These are phyloP conservation scores for Lampris megalopsis DNA, from an alignment of 2,113 vertebrate genomes.

Conservation along the genomic window DNA sequence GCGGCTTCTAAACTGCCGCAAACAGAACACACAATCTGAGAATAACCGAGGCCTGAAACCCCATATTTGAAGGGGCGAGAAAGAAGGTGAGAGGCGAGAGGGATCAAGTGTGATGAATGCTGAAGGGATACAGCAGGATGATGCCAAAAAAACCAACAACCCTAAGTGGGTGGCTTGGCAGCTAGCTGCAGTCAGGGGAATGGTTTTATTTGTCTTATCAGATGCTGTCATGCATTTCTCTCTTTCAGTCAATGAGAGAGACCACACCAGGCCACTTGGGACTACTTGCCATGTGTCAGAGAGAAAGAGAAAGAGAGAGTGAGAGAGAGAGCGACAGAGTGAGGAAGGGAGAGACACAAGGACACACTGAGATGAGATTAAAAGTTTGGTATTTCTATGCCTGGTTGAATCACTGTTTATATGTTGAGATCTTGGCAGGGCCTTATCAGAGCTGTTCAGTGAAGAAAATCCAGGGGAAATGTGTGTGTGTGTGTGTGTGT, in stretches of 20 bases:
- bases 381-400: constrained; percentile 58
- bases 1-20: constrained; percentile 14
- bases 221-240: constrained; percentile 69
- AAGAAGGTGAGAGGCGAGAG: background rate
- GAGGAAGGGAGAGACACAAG: constrained; percentile 6
- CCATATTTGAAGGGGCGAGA: background rate
- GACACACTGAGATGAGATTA: too few relatives aligned
- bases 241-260: constrained; percentile 37
- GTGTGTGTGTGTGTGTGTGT: background rate
- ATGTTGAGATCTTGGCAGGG: constrained; percentile 46
- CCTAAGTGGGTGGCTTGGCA: constrained; percentile 65
- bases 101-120: constrained; percentile 1
- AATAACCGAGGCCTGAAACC: background rate
- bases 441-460: constrained; percentile 12
- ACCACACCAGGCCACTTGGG: constrained; percentile 50
- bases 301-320: background rate
- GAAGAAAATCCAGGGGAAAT: background rate
- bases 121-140: background rate
- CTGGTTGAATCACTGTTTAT: constrained; percentile 64
- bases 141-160: constrained; percentile 16
- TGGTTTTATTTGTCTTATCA: constrained; percentile 78
- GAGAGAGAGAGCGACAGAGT: constrained; percentile 6
- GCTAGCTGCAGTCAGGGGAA: constrained; percentile 49
- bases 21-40: background rate
- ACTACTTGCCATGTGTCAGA: constrained; percentile 44